Percentiles rank a stretch among this genome's conserved stretches.
These are phyloP conservation scores for Drosophila diplacantha DNA, from an alignment of 2,888 invertebrate genomes.

Conservation along the genomic window DNA sequence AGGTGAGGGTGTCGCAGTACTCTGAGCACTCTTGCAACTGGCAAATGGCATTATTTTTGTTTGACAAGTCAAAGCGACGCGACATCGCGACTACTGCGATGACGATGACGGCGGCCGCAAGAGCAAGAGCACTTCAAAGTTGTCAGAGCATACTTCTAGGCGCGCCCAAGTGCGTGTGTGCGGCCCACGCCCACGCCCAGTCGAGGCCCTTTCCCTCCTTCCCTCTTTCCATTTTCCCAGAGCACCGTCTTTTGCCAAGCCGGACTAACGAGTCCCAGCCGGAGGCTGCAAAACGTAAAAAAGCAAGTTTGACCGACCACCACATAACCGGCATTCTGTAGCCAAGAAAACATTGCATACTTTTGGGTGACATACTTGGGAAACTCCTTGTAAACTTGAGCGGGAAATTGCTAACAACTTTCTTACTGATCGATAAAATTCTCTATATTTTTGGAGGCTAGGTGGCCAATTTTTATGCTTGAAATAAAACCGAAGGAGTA, in stretches of 20 bases:
- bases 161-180: conserved; percentile 51
- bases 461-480: neutral
- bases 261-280: conserved; percentile 49
- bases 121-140: conserved; percentile 64
- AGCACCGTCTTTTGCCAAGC: conserved; percentile 1
- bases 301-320: neutral
- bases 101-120: conserved; percentile 30
- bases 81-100: conserved; percentile 38
- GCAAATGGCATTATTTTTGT: conserved; percentile 60
- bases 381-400: neutral
- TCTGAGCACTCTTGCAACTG: conserved; percentile 40
- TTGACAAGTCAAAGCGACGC: conserved; percentile 58
- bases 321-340: neutral
- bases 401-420: neutral
- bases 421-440: neutral
- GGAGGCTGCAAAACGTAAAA: conserved; percentile 32
- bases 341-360: conserved; percentile 35
- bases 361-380: neutral
- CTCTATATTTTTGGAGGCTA: neutral
- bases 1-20: conserved; percentile 17
- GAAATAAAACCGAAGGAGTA: neutral
- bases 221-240: conserved; percentile 3
- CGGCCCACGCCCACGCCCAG: conserved; percentile 1
- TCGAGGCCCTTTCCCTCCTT: neutral
- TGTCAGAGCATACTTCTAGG: conserved; percentile 65